These are phyloP conservation scores for Halichondria panicea DNA, from an alignment of 37 sponge, comb jelly and placozoan species.

Conservation along the genomic window DNA sequence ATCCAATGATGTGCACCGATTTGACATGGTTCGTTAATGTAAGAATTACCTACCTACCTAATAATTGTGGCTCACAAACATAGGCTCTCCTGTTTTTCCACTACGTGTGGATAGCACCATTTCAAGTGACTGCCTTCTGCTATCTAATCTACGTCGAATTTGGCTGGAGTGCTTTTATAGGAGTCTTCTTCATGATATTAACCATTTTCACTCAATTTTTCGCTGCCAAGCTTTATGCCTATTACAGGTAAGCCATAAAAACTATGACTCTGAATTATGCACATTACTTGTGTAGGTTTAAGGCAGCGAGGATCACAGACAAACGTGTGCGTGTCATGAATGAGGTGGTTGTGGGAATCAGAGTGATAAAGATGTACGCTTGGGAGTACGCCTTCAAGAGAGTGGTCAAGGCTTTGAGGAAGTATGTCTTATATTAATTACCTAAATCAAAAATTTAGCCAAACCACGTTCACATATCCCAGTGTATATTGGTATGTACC, in stretches of 20 bases:
- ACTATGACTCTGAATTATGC: no score
- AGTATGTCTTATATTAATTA: neutral
- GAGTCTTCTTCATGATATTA: conserved; percentile 13
- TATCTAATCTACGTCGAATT: conserved; percentile 56
- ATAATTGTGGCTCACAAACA: no score
- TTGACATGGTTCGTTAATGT: conserved; percentile 81
- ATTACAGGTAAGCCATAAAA: no score
- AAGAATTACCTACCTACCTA: no score
- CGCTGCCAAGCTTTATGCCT: conserved; percentile 27
- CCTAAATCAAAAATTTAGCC: neutral
- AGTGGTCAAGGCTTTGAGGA: neutral
- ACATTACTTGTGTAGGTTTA: conserved; percentile 63
- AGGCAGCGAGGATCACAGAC: conserved; percentile 71
- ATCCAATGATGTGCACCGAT: conserved; percentile 84
- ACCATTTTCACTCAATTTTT: conserved; percentile 46
- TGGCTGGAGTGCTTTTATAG: conserved; percentile 50
- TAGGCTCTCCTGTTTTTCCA: conserved; percentile 61
- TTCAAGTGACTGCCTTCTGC: conserved; percentile 37
- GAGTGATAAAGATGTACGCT: conserved; percentile 90
- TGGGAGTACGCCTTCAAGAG: conserved; percentile 87
- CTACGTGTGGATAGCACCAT: conserved; percentile 55
- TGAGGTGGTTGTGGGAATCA: conserved; percentile 82
- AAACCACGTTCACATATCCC: no score
- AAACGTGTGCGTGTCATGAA: conserved; percentile 78
- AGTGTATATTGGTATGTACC: no score